phyloP scores from a whole-genome alignment of 1,140 invertebrate species.

The Leptinotarsa defecta region DNA sequence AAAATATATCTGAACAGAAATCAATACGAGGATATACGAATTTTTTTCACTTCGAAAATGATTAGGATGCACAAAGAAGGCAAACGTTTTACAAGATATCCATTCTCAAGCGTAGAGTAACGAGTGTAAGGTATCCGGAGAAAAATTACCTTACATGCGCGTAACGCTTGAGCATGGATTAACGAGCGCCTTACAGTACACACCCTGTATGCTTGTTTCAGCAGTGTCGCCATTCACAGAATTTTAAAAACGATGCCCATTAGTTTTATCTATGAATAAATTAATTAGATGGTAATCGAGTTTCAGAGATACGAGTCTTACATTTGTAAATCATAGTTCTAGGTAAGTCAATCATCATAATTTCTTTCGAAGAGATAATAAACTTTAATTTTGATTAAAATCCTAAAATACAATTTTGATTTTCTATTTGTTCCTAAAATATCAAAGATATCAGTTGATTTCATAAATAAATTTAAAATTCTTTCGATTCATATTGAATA shows the following conservation, averaged over 20 bases:
- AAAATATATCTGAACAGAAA: background rate
- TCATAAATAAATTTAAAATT: too few species aligned
- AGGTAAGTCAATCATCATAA: too few species aligned
- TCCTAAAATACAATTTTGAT: too few species aligned
- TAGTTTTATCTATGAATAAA: background rate
- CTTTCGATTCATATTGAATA: too few species aligned
- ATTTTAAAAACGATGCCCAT: slow-evolving; percentile 18
- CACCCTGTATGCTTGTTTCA: slow-evolving; percentile 44
- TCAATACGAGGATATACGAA: background rate
- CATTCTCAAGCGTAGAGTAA: slow-evolving; percentile 42
- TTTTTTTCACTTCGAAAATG: slow-evolving; percentile 43
- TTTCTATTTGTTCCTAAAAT: too few species aligned
- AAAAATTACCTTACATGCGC: slow-evolving; percentile 41
- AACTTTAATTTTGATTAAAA: too few species aligned
- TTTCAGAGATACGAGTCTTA: background rate
- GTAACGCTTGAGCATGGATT: slow-evolving; percentile 46
- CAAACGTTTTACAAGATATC: slow-evolving; percentile 52
- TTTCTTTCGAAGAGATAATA: too few species aligned
- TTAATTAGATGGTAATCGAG: background rate
- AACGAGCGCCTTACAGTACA: slow-evolving; percentile 41
- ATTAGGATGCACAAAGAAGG: slow-evolving; percentile 43
- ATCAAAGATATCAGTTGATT: too few species aligned
- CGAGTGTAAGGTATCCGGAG: slow-evolving; percentile 39
- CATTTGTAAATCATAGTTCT: too few species aligned
- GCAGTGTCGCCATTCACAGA: slow-evolving; percentile 36